Percentiles rank a stretch among this genome's conserved stretches.
Conservation (phyloP, 2,888 invertebrate species). For the Tortricodes alternella region DNA sequence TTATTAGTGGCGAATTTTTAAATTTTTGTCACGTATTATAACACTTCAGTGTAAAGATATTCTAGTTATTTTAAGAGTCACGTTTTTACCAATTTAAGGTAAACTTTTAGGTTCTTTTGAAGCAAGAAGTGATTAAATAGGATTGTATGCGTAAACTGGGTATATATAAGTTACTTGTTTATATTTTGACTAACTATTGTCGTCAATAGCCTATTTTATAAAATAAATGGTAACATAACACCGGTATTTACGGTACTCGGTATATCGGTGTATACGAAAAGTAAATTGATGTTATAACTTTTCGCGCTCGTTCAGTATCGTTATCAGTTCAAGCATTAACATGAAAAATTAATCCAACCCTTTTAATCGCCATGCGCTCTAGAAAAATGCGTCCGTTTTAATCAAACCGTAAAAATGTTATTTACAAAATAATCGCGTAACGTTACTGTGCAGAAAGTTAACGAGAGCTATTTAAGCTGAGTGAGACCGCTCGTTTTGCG, state of each 20-base stretch:
- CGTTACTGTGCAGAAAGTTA: conserved; percentile 70
- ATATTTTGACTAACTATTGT: no score
- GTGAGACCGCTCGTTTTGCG: conserved; percentile 51
- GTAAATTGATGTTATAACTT: conserved; percentile 24
- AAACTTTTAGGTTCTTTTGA: no score
- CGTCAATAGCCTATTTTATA: no score
- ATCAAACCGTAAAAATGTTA: conserved; percentile 70
- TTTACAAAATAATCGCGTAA: conserved; percentile 68
- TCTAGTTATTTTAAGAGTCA: no score
- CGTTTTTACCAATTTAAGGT: no score
- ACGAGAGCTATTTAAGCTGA: conserved; percentile 76
- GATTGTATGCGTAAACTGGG: no score
- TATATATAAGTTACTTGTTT: no score
- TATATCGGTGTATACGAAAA: conserved; percentile 1
- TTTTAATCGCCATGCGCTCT: conserved; percentile 37
- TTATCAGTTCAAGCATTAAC: conserved; percentile 47
- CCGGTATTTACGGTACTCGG: no score
- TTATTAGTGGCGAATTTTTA: not conserved
- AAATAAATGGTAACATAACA: no score
- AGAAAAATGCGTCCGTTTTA: conserved; percentile 56
- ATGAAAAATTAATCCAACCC: conserved; percentile 52
- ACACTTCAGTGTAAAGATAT: no score
- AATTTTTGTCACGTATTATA: not conserved
- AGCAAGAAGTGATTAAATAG: no score
- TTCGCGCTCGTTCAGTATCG: conserved; percentile 17